Evolutionary conservation across 2,797 vertebrate species (phyloP).

Genomic region (Brachyalestes nurse): DNA sequence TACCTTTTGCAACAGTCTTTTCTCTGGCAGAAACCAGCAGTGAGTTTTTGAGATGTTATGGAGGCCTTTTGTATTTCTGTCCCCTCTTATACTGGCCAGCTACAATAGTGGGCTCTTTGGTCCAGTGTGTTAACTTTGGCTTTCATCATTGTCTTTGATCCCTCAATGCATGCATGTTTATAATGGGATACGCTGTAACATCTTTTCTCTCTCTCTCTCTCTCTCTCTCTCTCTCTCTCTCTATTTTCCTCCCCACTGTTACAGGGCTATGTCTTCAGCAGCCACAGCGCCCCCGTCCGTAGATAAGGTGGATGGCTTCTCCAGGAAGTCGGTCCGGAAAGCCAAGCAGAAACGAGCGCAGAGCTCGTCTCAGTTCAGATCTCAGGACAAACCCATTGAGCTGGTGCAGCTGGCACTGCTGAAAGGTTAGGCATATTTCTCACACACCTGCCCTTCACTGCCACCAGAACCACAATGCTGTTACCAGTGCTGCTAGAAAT

Average conservation of each 20-base stretch:
- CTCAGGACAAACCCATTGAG: constrained; percentile 99
- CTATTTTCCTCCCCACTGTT: constrained; percentile 59
- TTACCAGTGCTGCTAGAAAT: background rate
- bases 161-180: background rate
- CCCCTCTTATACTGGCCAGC: background rate
- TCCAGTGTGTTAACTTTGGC: background rate
- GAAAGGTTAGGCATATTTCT: constrained; percentile 88
- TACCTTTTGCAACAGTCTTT: background rate
- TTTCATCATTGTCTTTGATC: constrained; percentile 19
- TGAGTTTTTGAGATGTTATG: background rate
- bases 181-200: background rate
- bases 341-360: constrained; percentile 98
- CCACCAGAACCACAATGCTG: background rate
- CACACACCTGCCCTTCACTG: background rate
- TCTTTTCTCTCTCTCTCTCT: constrained; percentile 10
- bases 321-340: constrained; percentile 99
- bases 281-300: constrained; percentile 97
- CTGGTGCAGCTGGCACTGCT: constrained; percentile 96
- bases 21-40: background rate
- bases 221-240: constrained; percentile 15
- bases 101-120: background rate
- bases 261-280: constrained; percentile 99
- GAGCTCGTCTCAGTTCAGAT: constrained; percentile 98
- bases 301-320: constrained; percentile 99
- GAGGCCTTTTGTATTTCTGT: constrained; percentile 1